These are phyloP conservation scores for Lasioglossum oenotherae DNA, from an alignment of 2,888 invertebrate species.

Conservation along the genomic window DNA sequence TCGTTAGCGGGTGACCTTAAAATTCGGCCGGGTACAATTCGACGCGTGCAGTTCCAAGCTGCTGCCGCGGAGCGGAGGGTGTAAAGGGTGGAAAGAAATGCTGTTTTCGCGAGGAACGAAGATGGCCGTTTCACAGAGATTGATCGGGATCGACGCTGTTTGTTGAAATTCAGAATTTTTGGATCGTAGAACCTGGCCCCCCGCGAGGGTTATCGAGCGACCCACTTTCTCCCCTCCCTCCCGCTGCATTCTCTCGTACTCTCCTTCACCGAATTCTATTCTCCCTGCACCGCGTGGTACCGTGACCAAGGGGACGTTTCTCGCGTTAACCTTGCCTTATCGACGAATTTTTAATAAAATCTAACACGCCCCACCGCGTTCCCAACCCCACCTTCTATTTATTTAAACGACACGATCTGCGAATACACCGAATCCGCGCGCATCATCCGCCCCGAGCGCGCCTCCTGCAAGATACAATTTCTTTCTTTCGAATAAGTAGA, in stretches of 20 bases:
- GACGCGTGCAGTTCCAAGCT: not conserved
- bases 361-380: not conserved
- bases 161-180: conserved; percentile 68
- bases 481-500: not conserved
- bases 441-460: not conserved
- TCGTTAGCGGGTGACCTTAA: conserved; percentile 36
- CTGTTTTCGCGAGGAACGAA: not conserved
- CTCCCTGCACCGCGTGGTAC: conserved; percentile 63
- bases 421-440: not conserved
- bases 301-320: conserved; percentile 56
- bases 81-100: not conserved
- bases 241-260: conserved; percentile 58
- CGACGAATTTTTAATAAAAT: conserved; percentile 41
- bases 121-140: not conserved
- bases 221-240: conserved; percentile 74
- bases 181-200: conserved; percentile 67
- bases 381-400: not conserved
- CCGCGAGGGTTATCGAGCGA: conserved; percentile 77
- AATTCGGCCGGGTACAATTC: not conserved
- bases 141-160: conserved; percentile 43
- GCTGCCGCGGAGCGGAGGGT: not conserved
- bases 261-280: conserved; percentile 63
- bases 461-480: not conserved
- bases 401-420: not conserved
- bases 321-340: conserved; percentile 56